Base-by-base conservation (phyloP, 2,113 vertebrate species). In the Xyrauchen texanus region DNA sequence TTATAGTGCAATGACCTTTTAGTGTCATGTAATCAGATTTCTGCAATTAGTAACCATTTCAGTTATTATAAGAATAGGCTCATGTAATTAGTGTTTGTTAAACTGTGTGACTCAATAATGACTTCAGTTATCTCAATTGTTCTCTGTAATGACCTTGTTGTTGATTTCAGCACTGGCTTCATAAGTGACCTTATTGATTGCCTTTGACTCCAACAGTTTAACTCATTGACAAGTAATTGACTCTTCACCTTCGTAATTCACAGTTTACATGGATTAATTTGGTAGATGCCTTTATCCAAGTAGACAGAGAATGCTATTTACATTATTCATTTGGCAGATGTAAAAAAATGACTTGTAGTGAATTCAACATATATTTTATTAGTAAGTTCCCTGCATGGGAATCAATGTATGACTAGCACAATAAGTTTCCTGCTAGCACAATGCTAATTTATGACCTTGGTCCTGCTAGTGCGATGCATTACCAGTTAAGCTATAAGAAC, bases 121-220 rank as follows among this genome's bases (percentile, higher is more conserved):
- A 61, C 44, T 61, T 64, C 21, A 52, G 16, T 15, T 44, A 53
- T 53, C 12, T 44, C 49, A 63, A 10, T 58, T 13, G 55, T 58
- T n/a, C 55, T 58, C 13, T 5, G 12, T 9, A 46, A 51, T 63
- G 58, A 63, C 60, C 72, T 62, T 34, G 44, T 75, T 47, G 11
- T 11, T 75, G 46, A 64, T 52, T 60, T 52, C 7, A 64, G 4
- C 13, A 46, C 44, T 55, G 73, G 61, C 21, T 58, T 58, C 55
- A 58, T n/a, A n/a, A 58, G 55, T 6, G n/a, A 3, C 13, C 15
- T 64, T 13, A 76, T 76, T 53, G 73, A 76, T 65, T 76, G 61
- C 21, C 73, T 55, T 52, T 76, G 73, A 76, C 73, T 49, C 55
- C 73, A 65, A 55, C 49, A 9, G 47, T 76, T 76, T 53, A 53